Percentiles rank a stretch among this genome's conserved stretches.
Evolutionary conservation across 2,888 invertebrate species (phyloP).

Genomic region (Caenorhabditis sulstoni): DNA sequence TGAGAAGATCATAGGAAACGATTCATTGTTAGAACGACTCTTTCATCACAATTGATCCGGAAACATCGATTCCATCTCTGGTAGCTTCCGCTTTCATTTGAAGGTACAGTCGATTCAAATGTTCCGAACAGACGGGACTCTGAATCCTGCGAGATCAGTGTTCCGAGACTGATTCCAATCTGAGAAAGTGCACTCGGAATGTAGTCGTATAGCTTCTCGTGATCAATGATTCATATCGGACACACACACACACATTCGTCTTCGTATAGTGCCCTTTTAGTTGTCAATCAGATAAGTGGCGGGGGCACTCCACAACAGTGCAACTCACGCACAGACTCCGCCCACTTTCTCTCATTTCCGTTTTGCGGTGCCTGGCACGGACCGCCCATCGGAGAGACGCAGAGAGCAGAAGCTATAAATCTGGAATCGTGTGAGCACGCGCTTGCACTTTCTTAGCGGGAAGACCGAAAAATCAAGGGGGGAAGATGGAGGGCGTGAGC

Average conservation of each 20-base stretch:
- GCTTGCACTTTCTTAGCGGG: conserved; percentile 43
- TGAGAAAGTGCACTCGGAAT: conserved; percentile 27
- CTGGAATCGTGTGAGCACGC: conserved; percentile 48
- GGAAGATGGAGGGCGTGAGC: conserved; percentile 4
- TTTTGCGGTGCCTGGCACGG: conserved; percentile 40
- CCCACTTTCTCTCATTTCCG: conserved; percentile 14
- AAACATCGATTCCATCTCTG: too few relatives aligned
- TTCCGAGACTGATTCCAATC: conserved; percentile 16
- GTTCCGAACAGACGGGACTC: too few relatives aligned
- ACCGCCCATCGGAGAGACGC: conserved; percentile 27
- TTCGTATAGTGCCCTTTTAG: neutral
- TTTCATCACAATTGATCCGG: too few relatives aligned
- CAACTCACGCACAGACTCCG: conserved; percentile 16
- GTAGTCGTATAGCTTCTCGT: conserved; percentile 38
- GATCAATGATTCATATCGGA: conserved; percentile 47
- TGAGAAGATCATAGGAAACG: too few relatives aligned
- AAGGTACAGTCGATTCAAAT: too few relatives aligned
- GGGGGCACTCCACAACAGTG: conserved; percentile 13
- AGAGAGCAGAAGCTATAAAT: conserved; percentile 43
- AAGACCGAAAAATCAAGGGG: conserved; percentile 4
- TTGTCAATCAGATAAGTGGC: conserved; percentile 39
- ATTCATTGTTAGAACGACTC: too few relatives aligned
- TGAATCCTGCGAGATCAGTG: too few relatives aligned
- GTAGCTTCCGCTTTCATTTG: too few relatives aligned
- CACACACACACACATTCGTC: neutral